phyloP scores from a whole-genome alignment of 2,888 invertebrate species.

The Tachina lurida region DNA sequence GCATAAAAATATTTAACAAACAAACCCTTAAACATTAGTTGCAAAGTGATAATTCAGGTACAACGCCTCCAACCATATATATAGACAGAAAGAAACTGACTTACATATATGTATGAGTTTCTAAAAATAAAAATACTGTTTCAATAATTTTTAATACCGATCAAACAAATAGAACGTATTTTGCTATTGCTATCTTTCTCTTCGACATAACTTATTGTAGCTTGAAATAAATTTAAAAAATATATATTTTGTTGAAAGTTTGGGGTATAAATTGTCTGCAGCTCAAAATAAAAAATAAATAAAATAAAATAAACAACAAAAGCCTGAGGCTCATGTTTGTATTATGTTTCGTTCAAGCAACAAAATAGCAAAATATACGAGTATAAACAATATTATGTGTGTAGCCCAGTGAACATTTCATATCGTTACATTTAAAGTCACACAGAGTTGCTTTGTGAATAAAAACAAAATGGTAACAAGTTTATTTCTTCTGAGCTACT shows the following conservation, averaged over 20 bases:
- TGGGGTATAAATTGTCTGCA: neutral
- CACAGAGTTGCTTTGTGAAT: too few species aligned
- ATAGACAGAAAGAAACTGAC: neutral
- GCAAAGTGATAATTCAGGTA: constrained; percentile 17
- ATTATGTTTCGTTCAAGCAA: constrained; percentile 18
- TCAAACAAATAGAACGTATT: neutral
- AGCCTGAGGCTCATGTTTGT: constrained; percentile 21
- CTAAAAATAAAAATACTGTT: neutral
- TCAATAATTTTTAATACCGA: constrained; percentile 33
- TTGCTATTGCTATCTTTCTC: neutral
- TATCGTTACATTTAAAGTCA: too few species aligned
- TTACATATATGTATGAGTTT: constrained; percentile 3
- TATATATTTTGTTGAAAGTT: neutral
- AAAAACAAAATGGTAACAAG: too few species aligned
- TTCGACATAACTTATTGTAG: neutral
- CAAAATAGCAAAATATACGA: neutral
- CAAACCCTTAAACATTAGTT: constrained; percentile 45
- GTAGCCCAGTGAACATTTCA: too few species aligned
- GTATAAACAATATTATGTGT: too few species aligned
- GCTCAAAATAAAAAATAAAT: neutral
- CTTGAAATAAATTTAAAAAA: neutral
- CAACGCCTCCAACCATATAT: constrained; percentile 16
- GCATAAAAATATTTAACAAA: constrained; percentile 60
- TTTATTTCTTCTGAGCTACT: too few species aligned
- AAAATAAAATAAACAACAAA: neutral